Conservation (phyloP, 2,888 invertebrate species). For the Rambutsinella grinnellia region DNA sequence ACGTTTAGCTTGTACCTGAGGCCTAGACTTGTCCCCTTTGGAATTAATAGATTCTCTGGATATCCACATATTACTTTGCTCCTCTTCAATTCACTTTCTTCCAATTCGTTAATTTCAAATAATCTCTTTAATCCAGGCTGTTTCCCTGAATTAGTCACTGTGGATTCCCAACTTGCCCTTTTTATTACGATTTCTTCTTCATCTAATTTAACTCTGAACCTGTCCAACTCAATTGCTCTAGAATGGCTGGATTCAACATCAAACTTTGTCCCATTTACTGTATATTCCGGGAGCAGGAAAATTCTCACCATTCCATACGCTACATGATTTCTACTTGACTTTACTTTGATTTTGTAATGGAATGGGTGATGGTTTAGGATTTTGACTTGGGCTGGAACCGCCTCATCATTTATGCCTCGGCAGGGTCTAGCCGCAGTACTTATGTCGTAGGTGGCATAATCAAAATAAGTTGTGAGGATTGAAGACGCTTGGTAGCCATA, state of each 20-base stretch:
- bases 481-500: not conserved
- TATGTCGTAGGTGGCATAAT: not conserved
- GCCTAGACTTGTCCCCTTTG: slow-evolving; percentile 6
- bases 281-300: slow-evolving; percentile 4
- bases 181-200: not conserved
- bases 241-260: not conserved
- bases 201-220: not conserved
- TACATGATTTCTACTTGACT: not conserved
- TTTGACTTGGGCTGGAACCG: not conserved
- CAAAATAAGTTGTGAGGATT: slow-evolving; percentile 8
- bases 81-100: too few species aligned
- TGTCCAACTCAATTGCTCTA: slow-evolving; percentile 9
- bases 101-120: not conserved
- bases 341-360: not conserved
- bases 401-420: not conserved
- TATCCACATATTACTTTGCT: slow-evolving; percentile 8
- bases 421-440: slow-evolving; percentile 11
- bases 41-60: slow-evolving; percentile 9
- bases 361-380: slow-evolving; percentile 3
- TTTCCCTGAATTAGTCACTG: not conserved
- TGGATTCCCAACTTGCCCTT: not conserved
- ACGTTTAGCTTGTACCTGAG: not conserved
- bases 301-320: slow-evolving; percentile 10
- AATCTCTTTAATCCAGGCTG: not conserved
- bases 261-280: not conserved